These are phyloP conservation scores for Didymodactylos carnosus DNA, from an alignment of 2,888 invertebrate species.

Conservation along the genomic window DNA sequence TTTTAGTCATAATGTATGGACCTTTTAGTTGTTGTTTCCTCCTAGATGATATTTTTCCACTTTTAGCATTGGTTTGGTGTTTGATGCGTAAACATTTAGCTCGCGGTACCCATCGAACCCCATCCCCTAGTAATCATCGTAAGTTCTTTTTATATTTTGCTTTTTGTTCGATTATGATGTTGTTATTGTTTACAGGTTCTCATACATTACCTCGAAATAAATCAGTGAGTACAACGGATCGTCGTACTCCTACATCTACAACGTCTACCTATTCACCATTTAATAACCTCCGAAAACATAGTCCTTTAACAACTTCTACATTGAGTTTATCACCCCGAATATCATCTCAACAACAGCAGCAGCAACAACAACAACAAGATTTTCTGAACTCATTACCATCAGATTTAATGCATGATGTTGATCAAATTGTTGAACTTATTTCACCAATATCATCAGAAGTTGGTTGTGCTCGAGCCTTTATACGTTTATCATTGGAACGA, in stretches of 20 bases:
- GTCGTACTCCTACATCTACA: neutral
- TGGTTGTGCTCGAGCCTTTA: conserved; percentile 69
- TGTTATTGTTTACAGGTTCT: neutral
- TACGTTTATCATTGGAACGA: conserved; percentile 79
- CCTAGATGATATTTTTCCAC: conserved; percentile 8
- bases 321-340: no score
- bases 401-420: neutral
- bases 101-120: neutral
- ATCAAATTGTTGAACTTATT: no score
- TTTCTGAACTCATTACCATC: no score
- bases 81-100: conserved; percentile 34
- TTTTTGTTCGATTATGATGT: no score
- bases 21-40: no score
- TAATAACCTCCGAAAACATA: neutral
- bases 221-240: neutral
- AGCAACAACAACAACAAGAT: no score
- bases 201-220: neutral
- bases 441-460: no score
- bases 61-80: conserved; percentile 72
- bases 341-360: no score
- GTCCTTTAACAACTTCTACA: neutral
- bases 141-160: no score
- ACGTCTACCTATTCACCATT: neutral
- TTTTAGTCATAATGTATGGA: no score
- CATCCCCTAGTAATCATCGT: neutral